Evolutionary conservation across 2,888 invertebrate genomes (phyloP).

Genomic region (Himalopsyche kuldschensis): DNA sequence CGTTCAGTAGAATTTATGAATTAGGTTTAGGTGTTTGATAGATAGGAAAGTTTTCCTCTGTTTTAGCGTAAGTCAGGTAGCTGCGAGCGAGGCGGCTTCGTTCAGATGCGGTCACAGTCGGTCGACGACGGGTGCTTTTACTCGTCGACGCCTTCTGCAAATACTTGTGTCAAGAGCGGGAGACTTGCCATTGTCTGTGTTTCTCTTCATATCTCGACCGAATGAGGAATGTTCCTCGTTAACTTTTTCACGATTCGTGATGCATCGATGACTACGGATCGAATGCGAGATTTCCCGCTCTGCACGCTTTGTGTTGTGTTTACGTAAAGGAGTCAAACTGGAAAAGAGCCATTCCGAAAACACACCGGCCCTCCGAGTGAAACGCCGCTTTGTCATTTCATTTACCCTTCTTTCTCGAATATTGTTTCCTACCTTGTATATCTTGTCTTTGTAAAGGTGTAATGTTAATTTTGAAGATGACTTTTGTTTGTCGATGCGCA

Average conservation of each 20-base stretch:
- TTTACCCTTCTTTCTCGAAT: conserved; percentile 2
- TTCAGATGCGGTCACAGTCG: conserved; percentile 35
- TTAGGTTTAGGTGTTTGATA: conserved; percentile 11
- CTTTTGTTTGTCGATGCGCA: not conserved
- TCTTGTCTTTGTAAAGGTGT: not conserved
- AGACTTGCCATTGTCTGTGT: not conserved
- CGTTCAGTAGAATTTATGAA: not conserved
- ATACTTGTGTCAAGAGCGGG: conserved; percentile 23
- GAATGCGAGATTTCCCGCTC: conserved; percentile 44
- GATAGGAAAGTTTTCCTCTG: not conserved
- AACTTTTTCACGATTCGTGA: not conserved
- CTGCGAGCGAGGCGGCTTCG: conserved; percentile 18
- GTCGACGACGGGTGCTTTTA: not conserved
- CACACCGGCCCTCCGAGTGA: conserved; percentile 69
- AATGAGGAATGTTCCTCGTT: not conserved
- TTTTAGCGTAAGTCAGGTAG: not conserved
- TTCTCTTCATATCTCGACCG: not conserved
- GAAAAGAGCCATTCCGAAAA: conserved; percentile 89
- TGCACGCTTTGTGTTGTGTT: conserved; percentile 81
- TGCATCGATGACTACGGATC: not conserved
- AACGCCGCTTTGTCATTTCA: conserved; percentile 39
- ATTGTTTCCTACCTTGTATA: not conserved
- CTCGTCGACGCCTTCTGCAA: conserved; percentile 31
- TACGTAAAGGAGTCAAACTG: conserved; percentile 75
- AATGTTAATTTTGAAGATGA: not conserved